These are phyloP conservation scores for Clarias batrachus DNA, from an alignment of 2,113 vertebrate genomes.

Conservation along the genomic window DNA sequence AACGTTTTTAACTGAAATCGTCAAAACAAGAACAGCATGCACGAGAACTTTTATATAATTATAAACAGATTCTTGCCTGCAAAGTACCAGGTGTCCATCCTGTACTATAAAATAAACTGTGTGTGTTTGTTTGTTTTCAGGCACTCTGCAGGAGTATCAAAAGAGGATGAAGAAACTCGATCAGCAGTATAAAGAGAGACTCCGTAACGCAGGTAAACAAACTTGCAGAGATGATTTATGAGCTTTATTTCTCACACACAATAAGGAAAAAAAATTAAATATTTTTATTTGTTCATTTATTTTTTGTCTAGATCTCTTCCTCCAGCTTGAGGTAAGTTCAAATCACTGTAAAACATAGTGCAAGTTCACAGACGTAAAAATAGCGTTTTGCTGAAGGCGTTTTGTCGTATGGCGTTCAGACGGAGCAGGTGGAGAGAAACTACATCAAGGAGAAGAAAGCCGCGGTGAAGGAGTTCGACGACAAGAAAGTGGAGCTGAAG, in stretches of 20 bases:
- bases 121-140: conserved; percentile 63
- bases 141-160: conserved; percentile 96
- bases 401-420: conserved; percentile 68
- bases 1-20: not conserved
- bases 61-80: not conserved
- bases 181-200: conserved; percentile 96
- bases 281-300: conserved; percentile 40
- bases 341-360: not conserved
- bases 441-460: conserved; percentile 98
- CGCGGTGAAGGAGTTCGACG: conserved; percentile 97
- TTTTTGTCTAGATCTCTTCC: conserved; percentile 86
- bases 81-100: not conserved
- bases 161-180: conserved; percentile 98
- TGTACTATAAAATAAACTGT: not conserved
- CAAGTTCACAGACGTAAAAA: not conserved
- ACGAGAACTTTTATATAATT: not conserved
- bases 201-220: conserved; percentile 87
- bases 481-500: conserved; percentile 98
- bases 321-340: conserved; percentile 90
- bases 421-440: conserved; percentile 96
- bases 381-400: not conserved
- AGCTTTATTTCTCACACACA: not conserved
- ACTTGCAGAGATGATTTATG: not conserved
- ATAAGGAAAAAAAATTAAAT: not conserved
- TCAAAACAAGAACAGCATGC: not conserved